Percentiles rank a stretch among this genome's conserved stretches.
These are phyloP conservation scores for Paratilapia polleni DNA, from an alignment of 2,113 vertebrate species.

Conservation along the genomic window DNA sequence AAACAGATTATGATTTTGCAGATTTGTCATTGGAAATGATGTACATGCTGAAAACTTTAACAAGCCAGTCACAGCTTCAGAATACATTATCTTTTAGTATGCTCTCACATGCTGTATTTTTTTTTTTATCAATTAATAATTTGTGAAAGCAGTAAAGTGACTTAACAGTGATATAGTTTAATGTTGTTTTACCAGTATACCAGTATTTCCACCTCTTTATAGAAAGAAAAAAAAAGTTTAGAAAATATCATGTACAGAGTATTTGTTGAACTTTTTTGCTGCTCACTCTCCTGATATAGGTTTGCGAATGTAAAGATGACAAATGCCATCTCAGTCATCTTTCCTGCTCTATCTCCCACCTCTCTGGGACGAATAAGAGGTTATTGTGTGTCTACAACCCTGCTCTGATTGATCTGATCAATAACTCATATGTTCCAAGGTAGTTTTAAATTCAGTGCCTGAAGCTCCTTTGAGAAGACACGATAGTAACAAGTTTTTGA, in stretches of 20 bases:
- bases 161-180: not conserved
- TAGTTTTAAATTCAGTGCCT: conserved; percentile 31
- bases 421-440: conserved; percentile 55
- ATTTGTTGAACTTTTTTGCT: not conserved
- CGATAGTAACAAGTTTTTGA: conserved; percentile 13
- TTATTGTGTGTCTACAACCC: conserved; percentile 8
- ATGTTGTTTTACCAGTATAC: not conserved
- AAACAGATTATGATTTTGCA: conserved; percentile 42
- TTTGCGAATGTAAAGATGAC: not conserved
- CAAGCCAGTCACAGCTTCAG: not conserved
- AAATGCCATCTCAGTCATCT: not conserved
- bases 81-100: not conserved
- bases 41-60: not conserved
- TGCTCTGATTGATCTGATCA: conserved; percentile 58
- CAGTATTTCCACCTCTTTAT: not conserved
- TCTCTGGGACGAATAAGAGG: not conserved
- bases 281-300: not conserved
- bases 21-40: not conserved
- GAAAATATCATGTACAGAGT: not conserved
- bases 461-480: conserved; percentile 14
- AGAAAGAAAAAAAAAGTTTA: not conserved
- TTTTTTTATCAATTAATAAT: not conserved
- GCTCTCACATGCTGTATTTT: no score
- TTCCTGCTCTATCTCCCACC: not conserved
- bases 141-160: not conserved